phyloP scores from a whole-genome alignment of 2,113 vertebrate species.

The Phrynosoma platyrhinos region DNA sequence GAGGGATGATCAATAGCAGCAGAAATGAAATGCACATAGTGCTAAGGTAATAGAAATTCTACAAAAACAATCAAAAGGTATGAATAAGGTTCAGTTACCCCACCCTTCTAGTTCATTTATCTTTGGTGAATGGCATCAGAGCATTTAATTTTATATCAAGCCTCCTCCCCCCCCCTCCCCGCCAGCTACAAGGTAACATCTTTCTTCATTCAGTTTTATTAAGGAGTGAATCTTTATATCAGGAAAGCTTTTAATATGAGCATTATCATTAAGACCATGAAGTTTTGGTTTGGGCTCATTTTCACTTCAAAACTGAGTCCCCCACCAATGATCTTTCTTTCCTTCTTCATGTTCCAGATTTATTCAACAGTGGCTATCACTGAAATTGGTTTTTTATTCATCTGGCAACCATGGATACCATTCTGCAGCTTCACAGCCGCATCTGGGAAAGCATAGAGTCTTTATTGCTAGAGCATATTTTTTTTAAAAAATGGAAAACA shows the following conservation, averaged over 20 bases:
- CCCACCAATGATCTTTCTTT: too few species aligned
- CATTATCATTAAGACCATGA: background rate
- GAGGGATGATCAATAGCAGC: conserved; percentile 51
- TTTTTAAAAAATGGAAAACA: background rate
- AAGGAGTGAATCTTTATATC: background rate
- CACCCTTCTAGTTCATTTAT: accelerated
- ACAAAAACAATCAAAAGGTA: background rate
- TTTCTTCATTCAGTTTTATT: accelerated
- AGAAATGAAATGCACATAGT: background rate
- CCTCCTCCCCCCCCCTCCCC: background rate
- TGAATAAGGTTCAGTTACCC: background rate
- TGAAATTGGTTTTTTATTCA: background rate
- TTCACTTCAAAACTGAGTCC: background rate
- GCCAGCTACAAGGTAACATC: too few species aligned
- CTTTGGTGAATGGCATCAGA: background rate
- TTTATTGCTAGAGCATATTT: background rate
- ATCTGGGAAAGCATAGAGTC: too few species aligned
- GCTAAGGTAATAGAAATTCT: conserved; percentile 31
- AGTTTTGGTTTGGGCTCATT: background rate
- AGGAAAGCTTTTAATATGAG: background rate
- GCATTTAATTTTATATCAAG: conserved; percentile 11
- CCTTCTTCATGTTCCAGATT: background rate
- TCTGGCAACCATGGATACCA: too few species aligned
- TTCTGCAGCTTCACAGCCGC: background rate
- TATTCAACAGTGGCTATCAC: background rate